Percentiles rank a stretch among this genome's conserved stretches.
These are phyloP conservation scores for Anguilla megastoma DNA, from an alignment of 2,797 vertebrate genomes.

Conservation along the genomic window DNA sequence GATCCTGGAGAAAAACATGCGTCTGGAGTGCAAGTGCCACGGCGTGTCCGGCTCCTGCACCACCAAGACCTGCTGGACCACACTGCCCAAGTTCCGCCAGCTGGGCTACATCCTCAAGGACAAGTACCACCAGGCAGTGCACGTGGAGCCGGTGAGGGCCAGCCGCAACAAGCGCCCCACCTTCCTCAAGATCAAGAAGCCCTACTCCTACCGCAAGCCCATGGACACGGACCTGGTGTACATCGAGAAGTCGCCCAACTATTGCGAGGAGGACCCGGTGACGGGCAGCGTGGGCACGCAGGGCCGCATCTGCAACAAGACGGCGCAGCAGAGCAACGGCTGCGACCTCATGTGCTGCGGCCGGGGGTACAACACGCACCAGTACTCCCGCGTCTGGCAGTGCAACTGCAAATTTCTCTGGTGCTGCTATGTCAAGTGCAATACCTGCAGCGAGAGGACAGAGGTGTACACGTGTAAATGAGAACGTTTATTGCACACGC, in stretches of 20 bases:
- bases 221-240: constrained; percentile 95
- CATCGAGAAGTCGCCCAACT: constrained; percentile 94
- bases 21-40: constrained; percentile 93
- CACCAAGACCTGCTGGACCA: constrained; percentile 98
- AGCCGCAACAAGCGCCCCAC: constrained; percentile 92
- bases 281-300: constrained; percentile 93
- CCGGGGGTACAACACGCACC: constrained; percentile 94
- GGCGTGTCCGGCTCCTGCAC: constrained; percentile 96
- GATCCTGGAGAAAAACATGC: constrained; percentile 95
- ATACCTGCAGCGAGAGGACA: constrained; percentile 96
- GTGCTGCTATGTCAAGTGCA: constrained; percentile 98
- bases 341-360: constrained; percentile 97
- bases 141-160: constrained; percentile 91
- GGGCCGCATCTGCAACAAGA: constrained; percentile 95
- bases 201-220: constrained; percentile 91
- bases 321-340: constrained; percentile 86
- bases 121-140: constrained; percentile 91
- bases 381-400: constrained; percentile 95
- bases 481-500: constrained; percentile 55
- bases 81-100: constrained; percentile 93
- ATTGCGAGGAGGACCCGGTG: constrained; percentile 90
- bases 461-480: constrained; percentile 97
- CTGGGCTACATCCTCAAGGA: constrained; percentile 94
- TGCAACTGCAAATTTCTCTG: constrained; percentile 99
- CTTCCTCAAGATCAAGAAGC: constrained; percentile 96